These are phyloP conservation scores for Dendrolimus punctatus DNA, from an alignment of 1,140 invertebrate genomes.

Conservation along the genomic window DNA sequence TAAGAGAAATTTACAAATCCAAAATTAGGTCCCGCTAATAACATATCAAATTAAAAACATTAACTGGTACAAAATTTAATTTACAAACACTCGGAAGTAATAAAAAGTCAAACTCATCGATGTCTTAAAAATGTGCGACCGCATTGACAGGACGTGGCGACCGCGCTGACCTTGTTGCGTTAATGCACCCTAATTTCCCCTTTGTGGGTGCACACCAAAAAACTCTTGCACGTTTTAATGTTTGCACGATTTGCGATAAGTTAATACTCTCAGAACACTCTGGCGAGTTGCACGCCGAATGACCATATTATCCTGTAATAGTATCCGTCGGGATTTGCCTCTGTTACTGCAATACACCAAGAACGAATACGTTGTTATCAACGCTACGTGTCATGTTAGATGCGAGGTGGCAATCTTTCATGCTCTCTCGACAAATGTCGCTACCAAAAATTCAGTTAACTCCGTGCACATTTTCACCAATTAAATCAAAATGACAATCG, in stretches of 20 bases:
- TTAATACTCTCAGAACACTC: slow-evolving; percentile 54
- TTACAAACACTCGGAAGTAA: slow-evolving; percentile 29
- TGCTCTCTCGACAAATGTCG: slow-evolving; percentile 15
- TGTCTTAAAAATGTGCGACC: slow-evolving; percentile 29
- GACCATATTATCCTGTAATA: too few species aligned
- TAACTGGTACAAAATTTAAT: slow-evolving; percentile 14
- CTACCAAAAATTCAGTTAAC: slow-evolving; percentile 21
- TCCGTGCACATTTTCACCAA: slow-evolving; percentile 17
- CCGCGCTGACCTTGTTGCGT: slow-evolving; percentile 54
- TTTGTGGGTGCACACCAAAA: slow-evolving; percentile 39
- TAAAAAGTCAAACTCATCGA: slow-evolving; percentile 33
- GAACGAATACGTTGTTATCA: slow-evolving; percentile 12
- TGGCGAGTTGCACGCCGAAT: slow-evolving; percentile 29
- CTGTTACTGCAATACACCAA: too few species aligned
- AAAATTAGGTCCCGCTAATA: too few species aligned
- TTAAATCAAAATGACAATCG: slow-evolving; percentile 24
- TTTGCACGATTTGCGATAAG: slow-evolving; percentile 66
- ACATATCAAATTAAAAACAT: neutral
- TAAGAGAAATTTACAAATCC: too few species aligned
- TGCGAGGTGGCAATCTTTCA: slow-evolving; percentile 22
- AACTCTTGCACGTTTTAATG: slow-evolving; percentile 51
- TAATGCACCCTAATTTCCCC: slow-evolving; percentile 69
- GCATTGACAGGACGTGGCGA: slow-evolving; percentile 28
- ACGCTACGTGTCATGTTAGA: slow-evolving; percentile 12
- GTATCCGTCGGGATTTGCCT: too few species aligned